Percentiles rank a stretch among this genome's conserved stretches.
Conservation (phyloP, 30 jellyfish, hydroid and myxozoan genomes). For the Chrysaora quinquecirrha region DNA sequence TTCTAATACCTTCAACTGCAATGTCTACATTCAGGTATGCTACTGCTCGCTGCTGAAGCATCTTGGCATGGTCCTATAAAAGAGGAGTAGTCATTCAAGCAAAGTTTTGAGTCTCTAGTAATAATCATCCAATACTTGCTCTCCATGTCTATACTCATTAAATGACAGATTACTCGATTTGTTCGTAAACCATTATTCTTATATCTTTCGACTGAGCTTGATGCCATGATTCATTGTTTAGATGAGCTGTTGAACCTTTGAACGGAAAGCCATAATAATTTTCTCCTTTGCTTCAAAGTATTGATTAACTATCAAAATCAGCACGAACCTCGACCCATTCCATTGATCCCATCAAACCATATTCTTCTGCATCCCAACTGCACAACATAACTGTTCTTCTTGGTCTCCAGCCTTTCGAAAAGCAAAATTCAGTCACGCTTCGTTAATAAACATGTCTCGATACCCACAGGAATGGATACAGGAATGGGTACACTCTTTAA, state of each 20-base stretch:
- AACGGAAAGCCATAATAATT: too few species aligned
- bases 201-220: too few species aligned
- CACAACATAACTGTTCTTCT: conserved; percentile 72
- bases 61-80: conserved; percentile 74
- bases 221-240: too few species aligned
- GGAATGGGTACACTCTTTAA: not conserved
- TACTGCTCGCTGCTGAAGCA: conserved; percentile 64
- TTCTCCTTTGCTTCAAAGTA: too few species aligned
- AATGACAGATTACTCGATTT: too few species aligned
- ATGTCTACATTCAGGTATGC: conserved; percentile 82
- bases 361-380: conserved; percentile 86
- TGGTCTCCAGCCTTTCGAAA: conserved; percentile 71
- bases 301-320: too few species aligned
- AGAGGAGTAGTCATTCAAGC: too few species aligned
- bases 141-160: too few species aligned
- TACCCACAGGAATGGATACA: not conserved
- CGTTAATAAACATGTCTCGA: not conserved
- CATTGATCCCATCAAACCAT: conserved; percentile 76
- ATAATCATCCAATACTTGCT: too few species aligned
- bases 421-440: not conserved
- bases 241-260: too few species aligned
- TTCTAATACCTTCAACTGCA: conserved; percentile 83
- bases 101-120: too few species aligned
- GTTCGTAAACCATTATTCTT: too few species aligned
- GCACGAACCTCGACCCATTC: conserved; percentile 76